Evolutionary conservation across 1,140 invertebrate genomes (phyloP), one percentile per base, ranked within the genome.

Genomic region (Tetragnatha versicolor): DNA sequence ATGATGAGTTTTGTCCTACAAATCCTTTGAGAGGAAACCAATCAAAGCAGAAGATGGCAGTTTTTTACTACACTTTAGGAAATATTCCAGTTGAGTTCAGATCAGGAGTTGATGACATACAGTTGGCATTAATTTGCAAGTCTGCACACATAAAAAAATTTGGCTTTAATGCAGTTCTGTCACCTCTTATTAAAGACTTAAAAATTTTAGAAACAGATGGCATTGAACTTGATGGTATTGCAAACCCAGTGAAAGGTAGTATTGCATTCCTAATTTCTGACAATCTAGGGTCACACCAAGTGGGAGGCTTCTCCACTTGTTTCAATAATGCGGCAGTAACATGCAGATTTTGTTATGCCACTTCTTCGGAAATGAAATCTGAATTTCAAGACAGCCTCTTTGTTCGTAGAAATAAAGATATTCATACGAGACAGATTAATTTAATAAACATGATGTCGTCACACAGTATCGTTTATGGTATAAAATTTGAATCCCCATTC

Each of bases 1-100:
- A 31, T 63, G 60, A 63, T 63, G 60, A 63, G 60, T 63, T 63
- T 63, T 14, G 9, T 17, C 14, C 22, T 35, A n/a, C 60, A 31
- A 63, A 63, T 31, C 60, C 60, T 33, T 63, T 63, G 22, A 27
- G 60, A 63, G 60, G 25, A 14, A 63, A 63, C 33, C 22, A 1
- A 63, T 63, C 60, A 27, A 63, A 63, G 33, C 33, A 63, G 27
- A 63, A 63, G 31, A 20, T 63, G 2, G 60, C 10, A 27, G 60
- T 27, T 2, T 63, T 63, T 33, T 63, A 63, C 33, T 33, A 31
- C 22, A 63, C 60, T 33, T 27, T 63, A 20, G 60, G 60, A 2
- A 63, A 63, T 35, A n/a, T 63, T 14, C 60, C 60, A 17, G 31
- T 22, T 27, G 14, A 27, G 14, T 31, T 31, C 1, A 22, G 60